phyloP scores from a whole-genome alignment of 2,797 vertebrate genomes.

The Pampus argenteus region DNA sequence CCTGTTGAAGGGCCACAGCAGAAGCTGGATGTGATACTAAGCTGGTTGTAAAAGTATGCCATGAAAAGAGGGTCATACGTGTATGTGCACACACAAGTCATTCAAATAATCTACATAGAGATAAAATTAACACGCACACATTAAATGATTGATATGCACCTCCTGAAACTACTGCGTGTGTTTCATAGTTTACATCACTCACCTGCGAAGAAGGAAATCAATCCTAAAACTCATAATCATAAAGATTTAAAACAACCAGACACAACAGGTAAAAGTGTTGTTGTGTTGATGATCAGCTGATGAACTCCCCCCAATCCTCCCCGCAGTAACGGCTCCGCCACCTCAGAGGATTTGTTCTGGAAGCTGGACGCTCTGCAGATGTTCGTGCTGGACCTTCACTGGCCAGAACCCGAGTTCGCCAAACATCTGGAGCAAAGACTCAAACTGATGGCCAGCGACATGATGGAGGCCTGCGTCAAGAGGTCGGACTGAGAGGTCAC shows the following conservation, averaged over 20 bases:
- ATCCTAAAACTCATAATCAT: too few species aligned
- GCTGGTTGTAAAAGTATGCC: not conserved
- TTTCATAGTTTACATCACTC: too few species aligned
- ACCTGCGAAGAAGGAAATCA: too few species aligned
- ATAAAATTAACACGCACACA: not conserved
- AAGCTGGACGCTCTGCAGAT: conserved; percentile 97
- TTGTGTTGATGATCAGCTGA: too few species aligned
- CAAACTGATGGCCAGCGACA: conserved; percentile 98
- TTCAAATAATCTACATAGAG: not conserved
- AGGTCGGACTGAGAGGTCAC: conserved; percentile 82
- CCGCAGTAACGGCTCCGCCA: conserved; percentile 93
- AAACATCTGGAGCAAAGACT: conserved; percentile 97
- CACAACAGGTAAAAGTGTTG: too few species aligned
- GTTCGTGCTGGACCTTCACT: conserved; percentile 95
- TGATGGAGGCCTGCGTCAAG: conserved; percentile 98
- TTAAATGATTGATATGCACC: not conserved
- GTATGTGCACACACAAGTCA: not conserved
- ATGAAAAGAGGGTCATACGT: not conserved
- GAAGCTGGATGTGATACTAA: not conserved
- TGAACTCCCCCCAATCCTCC: too few species aligned
- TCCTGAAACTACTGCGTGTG: not conserved
- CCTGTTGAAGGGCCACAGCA: conserved; percentile 30
- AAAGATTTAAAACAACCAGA: too few species aligned
- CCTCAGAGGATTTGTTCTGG: conserved; percentile 98
- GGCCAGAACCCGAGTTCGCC: conserved; percentile 97